Evolutionary conservation across 2,113 vertebrate species (phyloP), one percentile per base, ranked within the genome.

Genomic region (Solea solea): DNA sequence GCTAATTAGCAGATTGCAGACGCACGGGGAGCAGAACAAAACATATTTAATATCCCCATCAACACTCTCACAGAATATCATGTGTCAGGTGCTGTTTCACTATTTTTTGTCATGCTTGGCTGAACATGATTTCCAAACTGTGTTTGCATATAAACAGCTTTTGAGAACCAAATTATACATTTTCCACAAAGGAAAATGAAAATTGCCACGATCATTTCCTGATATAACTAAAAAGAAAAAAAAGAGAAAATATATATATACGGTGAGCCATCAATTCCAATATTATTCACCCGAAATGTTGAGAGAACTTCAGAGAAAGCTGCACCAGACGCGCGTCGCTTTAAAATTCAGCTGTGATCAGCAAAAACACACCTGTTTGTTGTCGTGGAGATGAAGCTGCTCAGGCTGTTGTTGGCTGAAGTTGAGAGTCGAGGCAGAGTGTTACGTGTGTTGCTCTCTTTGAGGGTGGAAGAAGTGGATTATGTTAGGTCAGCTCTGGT

Each of bases 1-100:
- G 84, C 89, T 89, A 91, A 92, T 91, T 90, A 92, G 88, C 80
- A 84, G 85, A 89, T 88, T 67, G 63, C 73, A 80, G 72, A 58
- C 76, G 21, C 83, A 82, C 45, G 9, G 83, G 87, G 76, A 87
- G 81, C 72, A 74, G 68, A 84, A 79, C 87, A 86, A 88, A 88
- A 87, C 85, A 86, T 81, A 78, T 88, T 89, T 84, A 81, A 88
- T 83, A 81, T 62, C 76, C 80, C 78, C 86, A 80, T 84, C 87
- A 85, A 81, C 83, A 74, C 65, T 70, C 78, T 66, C 10, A 14
- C 68, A 45, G 50, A 81, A 74, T 62, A 74, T 81, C 61, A 68
- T 74, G 64, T 85, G 86, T 89, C 83, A 86, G 85, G 86, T 88
- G 53, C n/a, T 64, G 71, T 75, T 73, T 45, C 42, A 73, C 69